phyloP scores from a whole-genome alignment of 2,888 invertebrate species.

The Cheilosia vulpina region DNA sequence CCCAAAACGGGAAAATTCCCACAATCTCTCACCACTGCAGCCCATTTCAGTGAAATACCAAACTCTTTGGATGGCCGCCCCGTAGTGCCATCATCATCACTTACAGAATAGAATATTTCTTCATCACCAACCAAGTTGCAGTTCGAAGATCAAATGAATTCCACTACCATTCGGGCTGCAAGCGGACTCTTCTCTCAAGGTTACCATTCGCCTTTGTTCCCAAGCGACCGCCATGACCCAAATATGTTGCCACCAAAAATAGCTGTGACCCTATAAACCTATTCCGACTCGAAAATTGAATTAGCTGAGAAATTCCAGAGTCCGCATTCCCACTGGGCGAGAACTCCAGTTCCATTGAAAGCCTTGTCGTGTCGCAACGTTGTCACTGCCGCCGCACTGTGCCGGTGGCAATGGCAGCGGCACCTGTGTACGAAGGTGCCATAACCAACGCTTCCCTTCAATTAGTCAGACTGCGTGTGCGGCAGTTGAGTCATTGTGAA shows the following conservation, averaged over 20 bases:
- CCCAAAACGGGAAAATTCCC: no score
- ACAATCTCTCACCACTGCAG: no score
- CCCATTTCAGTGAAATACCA: no score
- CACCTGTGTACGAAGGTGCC: constrained; percentile 69
- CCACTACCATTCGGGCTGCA: not conserved
- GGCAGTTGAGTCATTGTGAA: constrained; percentile 74
- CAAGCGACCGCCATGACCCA: constrained; percentile 31
- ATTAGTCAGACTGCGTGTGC: constrained; percentile 74
- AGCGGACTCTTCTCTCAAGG: constrained; percentile 30
- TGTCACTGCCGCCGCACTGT: constrained; percentile 12
- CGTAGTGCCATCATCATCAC: no score
- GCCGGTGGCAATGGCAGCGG: constrained; percentile 26
- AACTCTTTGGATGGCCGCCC: no score
- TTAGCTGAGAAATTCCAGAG: constrained; percentile 63
- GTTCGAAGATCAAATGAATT: no score
- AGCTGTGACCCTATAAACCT: constrained; percentile 58
- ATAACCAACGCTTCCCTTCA: constrained; percentile 62
- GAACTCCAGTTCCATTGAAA: constrained; percentile 44
- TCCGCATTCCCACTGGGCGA: constrained; percentile 42
- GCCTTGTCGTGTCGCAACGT: constrained; percentile 38
- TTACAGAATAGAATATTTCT: no score
- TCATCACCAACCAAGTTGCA: no score
- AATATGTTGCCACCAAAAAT: constrained; percentile 59
- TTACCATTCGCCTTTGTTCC: not conserved
- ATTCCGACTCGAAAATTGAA: constrained; percentile 61